These are phyloP conservation scores for Meliscaeva auricollis DNA, from an alignment of 2,888 invertebrate genomes.

Conservation along the genomic window DNA sequence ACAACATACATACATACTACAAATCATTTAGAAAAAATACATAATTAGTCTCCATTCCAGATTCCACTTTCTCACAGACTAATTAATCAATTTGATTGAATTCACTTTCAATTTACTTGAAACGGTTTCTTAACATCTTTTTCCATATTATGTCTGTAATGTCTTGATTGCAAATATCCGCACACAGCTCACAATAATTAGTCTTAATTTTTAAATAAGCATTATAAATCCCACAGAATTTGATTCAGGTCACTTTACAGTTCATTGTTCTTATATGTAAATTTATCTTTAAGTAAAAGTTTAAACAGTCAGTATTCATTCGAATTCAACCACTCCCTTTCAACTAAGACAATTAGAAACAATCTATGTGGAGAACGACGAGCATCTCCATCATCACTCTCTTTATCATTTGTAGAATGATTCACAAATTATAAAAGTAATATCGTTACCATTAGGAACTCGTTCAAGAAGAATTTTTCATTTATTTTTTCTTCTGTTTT, in stretches of 20 bases:
- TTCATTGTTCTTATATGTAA: constrained; percentile 71
- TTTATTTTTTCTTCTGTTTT: not conserved
- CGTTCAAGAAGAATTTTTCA: not conserved
- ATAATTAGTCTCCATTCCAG: not conserved
- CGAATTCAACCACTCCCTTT: constrained; percentile 64
- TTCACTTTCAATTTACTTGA: constrained; percentile 22
- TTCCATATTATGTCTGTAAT: not conserved
- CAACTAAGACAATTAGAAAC: constrained; percentile 53
- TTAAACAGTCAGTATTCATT: no score
- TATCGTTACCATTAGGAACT: constrained; percentile 49
- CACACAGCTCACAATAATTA: constrained; percentile 63
- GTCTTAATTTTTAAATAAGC: constrained; percentile 59
- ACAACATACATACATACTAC: no score
- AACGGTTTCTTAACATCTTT: constrained; percentile 13
- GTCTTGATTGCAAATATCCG: constrained; percentile 67
- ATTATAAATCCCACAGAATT: constrained; percentile 51
- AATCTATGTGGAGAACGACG: constrained; percentile 20
- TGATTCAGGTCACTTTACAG: constrained; percentile 61
- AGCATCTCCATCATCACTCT: not conserved
- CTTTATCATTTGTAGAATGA: constrained; percentile 35
- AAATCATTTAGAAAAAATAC: not conserved
- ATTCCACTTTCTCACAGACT: constrained; percentile 20
- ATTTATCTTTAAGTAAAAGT: constrained; percentile 42
- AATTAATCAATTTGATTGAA: constrained; percentile 40
- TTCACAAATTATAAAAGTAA: constrained; percentile 34